Evolutionary conservation across 2,113 vertebrate species (phyloP).

Genomic region (Meriones unguiculatus): DNA sequence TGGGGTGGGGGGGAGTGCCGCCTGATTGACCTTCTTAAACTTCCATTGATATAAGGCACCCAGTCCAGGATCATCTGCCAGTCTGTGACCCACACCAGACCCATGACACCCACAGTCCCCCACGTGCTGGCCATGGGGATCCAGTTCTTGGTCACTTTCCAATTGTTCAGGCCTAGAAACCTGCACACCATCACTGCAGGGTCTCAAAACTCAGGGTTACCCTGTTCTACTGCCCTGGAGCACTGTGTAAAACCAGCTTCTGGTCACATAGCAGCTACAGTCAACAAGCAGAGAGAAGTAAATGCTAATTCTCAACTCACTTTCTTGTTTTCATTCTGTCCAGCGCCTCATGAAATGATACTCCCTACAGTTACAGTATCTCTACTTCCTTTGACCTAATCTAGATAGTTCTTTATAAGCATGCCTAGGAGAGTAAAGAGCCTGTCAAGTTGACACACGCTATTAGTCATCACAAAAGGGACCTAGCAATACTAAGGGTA

Average conservation of each 20-base stretch:
- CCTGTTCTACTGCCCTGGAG: background rate
- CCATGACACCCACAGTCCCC: conserved; percentile 88
- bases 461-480: background rate
- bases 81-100: conserved; percentile 92
- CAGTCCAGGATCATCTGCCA: conserved; percentile 93
- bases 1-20: no score
- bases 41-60: conserved; percentile 94
- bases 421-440: background rate
- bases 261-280: background rate
- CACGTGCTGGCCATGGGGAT: conserved; percentile 88
- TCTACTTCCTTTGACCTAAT: background rate
- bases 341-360: background rate
- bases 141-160: conserved; percentile 76
- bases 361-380: background rate
- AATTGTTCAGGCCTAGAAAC: background rate
- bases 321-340: background rate
- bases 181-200: background rate
- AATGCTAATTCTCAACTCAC: background rate
- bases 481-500: background rate
- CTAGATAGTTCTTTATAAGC: background rate
- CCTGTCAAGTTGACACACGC: background rate
- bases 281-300: background rate
- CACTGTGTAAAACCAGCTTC: background rate
- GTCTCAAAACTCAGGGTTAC: background rate
- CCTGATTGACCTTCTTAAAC: conserved; percentile 91